These are phyloP conservation scores for Apogon talboti DNA, from an alignment of 2,797 vertebrate genomes.

Conservation along the genomic window DNA sequence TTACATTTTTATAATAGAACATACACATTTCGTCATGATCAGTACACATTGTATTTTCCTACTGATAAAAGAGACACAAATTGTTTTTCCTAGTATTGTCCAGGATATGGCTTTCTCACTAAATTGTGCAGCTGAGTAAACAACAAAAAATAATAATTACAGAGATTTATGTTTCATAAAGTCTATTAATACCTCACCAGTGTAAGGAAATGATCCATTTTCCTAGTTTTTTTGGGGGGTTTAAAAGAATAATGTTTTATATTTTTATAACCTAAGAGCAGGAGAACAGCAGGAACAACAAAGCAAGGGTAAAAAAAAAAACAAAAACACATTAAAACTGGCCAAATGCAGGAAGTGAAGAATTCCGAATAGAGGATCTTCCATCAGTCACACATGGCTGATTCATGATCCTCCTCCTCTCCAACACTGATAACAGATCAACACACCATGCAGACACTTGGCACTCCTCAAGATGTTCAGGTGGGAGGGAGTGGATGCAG, in stretches of 20 bases:
- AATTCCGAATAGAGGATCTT: constrained; percentile 40
- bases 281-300: background rate
- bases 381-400: constrained; percentile 31
- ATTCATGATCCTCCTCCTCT: constrained; percentile 45
- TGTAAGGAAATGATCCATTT: background rate
- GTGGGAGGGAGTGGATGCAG: constrained; percentile 52
- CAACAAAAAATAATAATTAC: too few species aligned
- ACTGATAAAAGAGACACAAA: too few species aligned
- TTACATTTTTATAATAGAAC: too few species aligned
- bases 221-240: too few species aligned
- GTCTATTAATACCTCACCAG: background rate
- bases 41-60: too few species aligned
- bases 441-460: constrained; percentile 47
- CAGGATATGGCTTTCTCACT: too few species aligned
- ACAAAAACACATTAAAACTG: background rate
- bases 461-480: constrained; percentile 27
- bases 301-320: background rate
- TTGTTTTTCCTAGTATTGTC: too few species aligned
- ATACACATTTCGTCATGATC: too few species aligned
- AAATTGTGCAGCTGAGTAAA: too few species aligned
- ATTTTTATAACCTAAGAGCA: background rate
- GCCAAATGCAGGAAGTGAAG: constrained; percentile 13
- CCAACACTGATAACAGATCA: constrained; percentile 48
- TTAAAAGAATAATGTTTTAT: too few species aligned
- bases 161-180: background rate